These are phyloP conservation scores for Theretra japonica DNA, from an alignment of 2,888 invertebrate species.

Conservation along the genomic window DNA sequence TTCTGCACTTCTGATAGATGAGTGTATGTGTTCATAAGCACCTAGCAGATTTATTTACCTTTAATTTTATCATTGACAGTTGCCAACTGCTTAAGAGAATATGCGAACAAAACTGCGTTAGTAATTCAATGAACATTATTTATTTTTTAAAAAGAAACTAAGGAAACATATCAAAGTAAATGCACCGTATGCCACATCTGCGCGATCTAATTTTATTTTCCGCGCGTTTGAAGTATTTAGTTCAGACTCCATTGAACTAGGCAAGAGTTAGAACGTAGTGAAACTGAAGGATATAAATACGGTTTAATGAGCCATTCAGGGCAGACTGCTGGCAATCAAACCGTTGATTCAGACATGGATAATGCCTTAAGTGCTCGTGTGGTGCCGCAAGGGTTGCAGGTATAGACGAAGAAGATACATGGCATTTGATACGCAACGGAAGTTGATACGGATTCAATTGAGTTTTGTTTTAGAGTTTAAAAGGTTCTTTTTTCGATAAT, in stretches of 20 bases:
- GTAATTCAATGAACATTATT: too few species aligned
- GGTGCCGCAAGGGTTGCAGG: conserved; percentile 13
- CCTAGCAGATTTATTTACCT: too few species aligned
- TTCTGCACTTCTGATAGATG: too few species aligned
- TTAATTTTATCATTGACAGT: too few species aligned
- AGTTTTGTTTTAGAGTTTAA: background rate
- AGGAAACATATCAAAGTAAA: background rate
- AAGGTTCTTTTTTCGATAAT: too few species aligned
- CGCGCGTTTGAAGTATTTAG: background rate
- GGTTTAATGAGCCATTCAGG: conserved; percentile 45
- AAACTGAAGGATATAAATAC: conserved; percentile 39
- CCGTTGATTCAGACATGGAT: conserved; percentile 37
- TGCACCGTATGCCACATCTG: background rate
- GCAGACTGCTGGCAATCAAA: conserved; percentile 26
- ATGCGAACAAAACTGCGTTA: too few species aligned
- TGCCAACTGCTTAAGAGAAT: too few species aligned
- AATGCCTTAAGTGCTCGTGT: conserved; percentile 24
- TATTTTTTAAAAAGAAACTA: too few species aligned
- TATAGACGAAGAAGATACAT: background rate
- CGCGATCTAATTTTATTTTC: background rate
- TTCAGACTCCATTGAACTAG: conserved; percentile 17
- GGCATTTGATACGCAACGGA: background rate
- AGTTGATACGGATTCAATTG: background rate
- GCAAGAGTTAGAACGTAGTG: conserved; percentile 16
- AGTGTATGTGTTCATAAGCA: too few species aligned